phyloP scores from a whole-genome alignment of 2,113 vertebrate genomes.

The Neotoma lepida region DNA sequence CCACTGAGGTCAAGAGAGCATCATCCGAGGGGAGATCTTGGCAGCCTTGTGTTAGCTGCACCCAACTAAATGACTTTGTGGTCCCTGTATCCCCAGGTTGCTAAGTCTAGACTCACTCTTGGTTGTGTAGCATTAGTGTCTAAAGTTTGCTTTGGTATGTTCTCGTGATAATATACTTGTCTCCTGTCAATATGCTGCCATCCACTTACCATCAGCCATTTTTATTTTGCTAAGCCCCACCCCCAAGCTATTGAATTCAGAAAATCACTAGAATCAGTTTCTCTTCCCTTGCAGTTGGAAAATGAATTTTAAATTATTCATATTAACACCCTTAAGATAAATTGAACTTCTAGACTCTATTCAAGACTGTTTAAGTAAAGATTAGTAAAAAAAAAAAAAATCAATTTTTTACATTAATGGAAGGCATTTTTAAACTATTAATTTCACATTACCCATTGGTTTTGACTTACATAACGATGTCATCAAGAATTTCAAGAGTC shows the following conservation, averaged over 20 bases:
- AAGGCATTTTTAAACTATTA: slow-evolving; percentile 64
- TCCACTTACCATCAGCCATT: slow-evolving; percentile 1
- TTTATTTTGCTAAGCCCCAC: background rate
- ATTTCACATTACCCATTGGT: slow-evolving; percentile 62
- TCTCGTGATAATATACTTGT: background rate
- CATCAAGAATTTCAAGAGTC: slow-evolving; percentile 47
- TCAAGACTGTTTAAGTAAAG: slow-evolving; percentile 66
- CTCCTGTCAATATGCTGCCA: background rate
- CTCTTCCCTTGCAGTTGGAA: slow-evolving; percentile 63
- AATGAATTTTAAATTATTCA: slow-evolving; percentile 78
- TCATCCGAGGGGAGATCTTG: background rate
- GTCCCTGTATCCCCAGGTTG: background rate
- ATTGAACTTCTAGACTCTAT: slow-evolving; percentile 56
- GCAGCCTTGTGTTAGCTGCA: background rate
- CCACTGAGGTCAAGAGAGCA: fast-evolving
- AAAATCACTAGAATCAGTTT: slow-evolving; percentile 59
- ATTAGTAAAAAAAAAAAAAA: slow-evolving; percentile 46
- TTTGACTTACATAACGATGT: slow-evolving; percentile 23
- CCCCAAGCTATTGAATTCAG: slow-evolving; percentile 28
- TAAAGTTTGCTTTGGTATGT: background rate
- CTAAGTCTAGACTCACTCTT: background rate
- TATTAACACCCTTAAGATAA: slow-evolving; percentile 67
- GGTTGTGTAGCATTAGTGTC: background rate
- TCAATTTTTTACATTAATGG: slow-evolving; percentile 42
- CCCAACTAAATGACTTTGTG: background rate